A percentile compares a stretch with the other conserved stretches of the same genome.
Conservation (phyloP, 2,888 invertebrate species). For the Gonocerus acuteangulatus region DNA sequence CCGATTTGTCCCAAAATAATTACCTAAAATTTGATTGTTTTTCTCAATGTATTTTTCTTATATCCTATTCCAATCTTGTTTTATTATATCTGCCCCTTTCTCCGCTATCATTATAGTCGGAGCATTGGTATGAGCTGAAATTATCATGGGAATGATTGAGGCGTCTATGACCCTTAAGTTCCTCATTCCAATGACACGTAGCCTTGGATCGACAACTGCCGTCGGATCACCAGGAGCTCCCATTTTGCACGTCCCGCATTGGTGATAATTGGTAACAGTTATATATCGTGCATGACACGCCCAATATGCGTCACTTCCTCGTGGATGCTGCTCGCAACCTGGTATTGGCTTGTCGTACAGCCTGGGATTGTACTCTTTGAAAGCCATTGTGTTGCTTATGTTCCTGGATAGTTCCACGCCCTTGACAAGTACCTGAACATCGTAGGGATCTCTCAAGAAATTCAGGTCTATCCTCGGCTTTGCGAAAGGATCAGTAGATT, state of each 20-base stretch:
- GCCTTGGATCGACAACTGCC: slow-evolving; percentile 51
- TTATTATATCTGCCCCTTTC: slow-evolving; percentile 47
- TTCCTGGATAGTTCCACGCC: slow-evolving; percentile 51
- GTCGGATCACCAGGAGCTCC: slow-evolving; percentile 48
- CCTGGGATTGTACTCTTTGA: slow-evolving; percentile 52
- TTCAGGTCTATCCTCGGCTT: slow-evolving; percentile 61
- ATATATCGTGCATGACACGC: slow-evolving; percentile 54
- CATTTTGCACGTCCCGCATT: slow-evolving; percentile 53
- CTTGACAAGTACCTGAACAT: slow-evolving; percentile 54
- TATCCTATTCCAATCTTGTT: slow-evolving; percentile 36
- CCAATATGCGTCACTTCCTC: slow-evolving; percentile 58
- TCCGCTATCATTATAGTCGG: slow-evolving; percentile 66
- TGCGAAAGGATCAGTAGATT: slow-evolving; percentile 55
- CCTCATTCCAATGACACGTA: slow-evolving; percentile 54
- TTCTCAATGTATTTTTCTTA: too few species aligned
- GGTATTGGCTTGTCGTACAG: slow-evolving; percentile 51
- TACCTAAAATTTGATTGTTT: too few species aligned
- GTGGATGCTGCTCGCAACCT: slow-evolving; percentile 49
- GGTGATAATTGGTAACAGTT: slow-evolving; percentile 59
- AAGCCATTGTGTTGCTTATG: slow-evolving; percentile 50
- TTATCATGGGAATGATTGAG: slow-evolving; percentile 58
- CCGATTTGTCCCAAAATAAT: too few species aligned
- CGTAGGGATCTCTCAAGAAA: slow-evolving; percentile 55
- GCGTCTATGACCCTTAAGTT: slow-evolving; percentile 61
- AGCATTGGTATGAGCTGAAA: slow-evolving; percentile 59